phyloP scores from a whole-genome alignment of 2,888 invertebrate genomes.

The Dryobotodes eremita region DNA sequence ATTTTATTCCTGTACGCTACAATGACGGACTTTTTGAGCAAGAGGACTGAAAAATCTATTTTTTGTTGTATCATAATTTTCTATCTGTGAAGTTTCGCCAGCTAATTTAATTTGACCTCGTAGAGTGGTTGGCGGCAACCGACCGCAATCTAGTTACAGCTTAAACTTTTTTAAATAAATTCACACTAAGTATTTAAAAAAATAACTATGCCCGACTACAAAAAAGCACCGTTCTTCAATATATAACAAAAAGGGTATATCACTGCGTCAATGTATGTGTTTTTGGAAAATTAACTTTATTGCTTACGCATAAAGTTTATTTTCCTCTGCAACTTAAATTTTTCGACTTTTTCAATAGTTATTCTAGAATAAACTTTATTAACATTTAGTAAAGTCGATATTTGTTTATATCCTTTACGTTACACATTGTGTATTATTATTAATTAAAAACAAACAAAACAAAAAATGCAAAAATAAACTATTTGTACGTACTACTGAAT shows the following conservation, averaged over 20 bases:
- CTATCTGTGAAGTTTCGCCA: too few species aligned
- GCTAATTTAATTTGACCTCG: neutral
- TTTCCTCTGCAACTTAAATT: neutral
- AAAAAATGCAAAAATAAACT: neutral
- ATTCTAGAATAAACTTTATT: neutral
- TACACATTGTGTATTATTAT: neutral
- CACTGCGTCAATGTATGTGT: neutral
- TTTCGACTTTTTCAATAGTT: too few species aligned
- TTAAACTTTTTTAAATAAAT: constrained; percentile 1
- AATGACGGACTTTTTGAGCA: too few species aligned
- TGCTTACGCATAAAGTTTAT: neutral
- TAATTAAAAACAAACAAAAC: neutral
- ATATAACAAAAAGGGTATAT: neutral
- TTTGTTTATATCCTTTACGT: neutral
- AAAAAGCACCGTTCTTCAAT: constrained; percentile 18
- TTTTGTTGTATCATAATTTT: too few species aligned
- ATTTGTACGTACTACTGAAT: constrained; percentile 7
- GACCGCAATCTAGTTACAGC: neutral
- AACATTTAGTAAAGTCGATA: neutral
- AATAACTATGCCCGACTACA: constrained; percentile 8
- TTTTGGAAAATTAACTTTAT: neutral
- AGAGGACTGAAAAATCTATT: too few species aligned
- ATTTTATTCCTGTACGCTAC: too few species aligned
- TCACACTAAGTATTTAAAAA: neutral
- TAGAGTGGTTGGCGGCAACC: too few species aligned